Evolutionary conservation across 2,888 invertebrate species (phyloP).

Genomic region (Drosophila kuntzei): DNA sequence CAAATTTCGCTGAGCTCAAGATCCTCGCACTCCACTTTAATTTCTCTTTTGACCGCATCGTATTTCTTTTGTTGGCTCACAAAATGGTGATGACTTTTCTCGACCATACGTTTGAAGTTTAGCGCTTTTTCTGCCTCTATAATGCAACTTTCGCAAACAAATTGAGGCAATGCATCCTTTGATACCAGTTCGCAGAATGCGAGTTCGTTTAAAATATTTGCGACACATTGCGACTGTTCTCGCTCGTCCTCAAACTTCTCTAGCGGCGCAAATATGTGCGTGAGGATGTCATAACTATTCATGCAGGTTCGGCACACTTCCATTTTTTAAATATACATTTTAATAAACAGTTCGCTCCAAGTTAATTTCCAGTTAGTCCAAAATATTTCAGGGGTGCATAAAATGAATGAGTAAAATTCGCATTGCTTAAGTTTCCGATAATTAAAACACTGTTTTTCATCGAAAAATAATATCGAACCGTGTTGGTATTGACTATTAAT

Average conservation of each 20-base stretch:
- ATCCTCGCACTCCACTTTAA: neutral
- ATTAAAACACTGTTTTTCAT: no score
- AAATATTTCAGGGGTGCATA: neutral
- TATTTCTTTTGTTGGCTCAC: no score
- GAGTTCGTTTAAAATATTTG: slow-evolving; percentile 37
- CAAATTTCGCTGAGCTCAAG: slow-evolving; percentile 2
- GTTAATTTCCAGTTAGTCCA: neutral
- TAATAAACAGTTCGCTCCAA: neutral
- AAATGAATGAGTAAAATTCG: neutral
- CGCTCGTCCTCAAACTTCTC: neutral
- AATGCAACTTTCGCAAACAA: slow-evolving; percentile 32
- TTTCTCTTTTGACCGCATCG: neutral
- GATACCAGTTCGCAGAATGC: neutral
- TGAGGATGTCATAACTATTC: neutral
- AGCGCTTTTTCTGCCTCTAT: slow-evolving; percentile 3
- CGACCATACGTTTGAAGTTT: slow-evolving; percentile 24
- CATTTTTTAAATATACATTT: slow-evolving; percentile 6
- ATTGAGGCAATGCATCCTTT: slow-evolving; percentile 13
- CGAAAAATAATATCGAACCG: neutral
- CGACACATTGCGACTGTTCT: neutral
- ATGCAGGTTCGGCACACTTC: slow-evolving; percentile 30
- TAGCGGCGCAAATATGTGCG: slow-evolving; percentile 16
- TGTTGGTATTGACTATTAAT: neutral
- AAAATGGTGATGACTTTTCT: neutral
- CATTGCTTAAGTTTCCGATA: neutral